These are phyloP conservation scores for Cyprinodon brontotheroides DNA, from an alignment of 2,113 vertebrate species.

Conservation along the genomic window DNA sequence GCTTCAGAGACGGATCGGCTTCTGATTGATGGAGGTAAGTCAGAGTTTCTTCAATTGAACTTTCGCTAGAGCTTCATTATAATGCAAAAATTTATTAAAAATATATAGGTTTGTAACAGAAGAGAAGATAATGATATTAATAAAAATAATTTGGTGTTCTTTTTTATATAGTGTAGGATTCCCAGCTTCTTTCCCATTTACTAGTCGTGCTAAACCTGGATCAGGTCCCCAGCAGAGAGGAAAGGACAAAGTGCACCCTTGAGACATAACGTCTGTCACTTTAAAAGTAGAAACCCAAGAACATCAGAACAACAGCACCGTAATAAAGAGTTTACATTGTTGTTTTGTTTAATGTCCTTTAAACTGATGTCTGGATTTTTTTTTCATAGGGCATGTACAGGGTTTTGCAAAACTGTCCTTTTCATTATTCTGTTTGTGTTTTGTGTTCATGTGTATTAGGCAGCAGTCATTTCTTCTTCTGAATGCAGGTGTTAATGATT, in stretches of 20 bases:
- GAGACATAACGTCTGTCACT: not conserved
- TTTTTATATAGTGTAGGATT: no score
- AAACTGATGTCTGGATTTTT: slow-evolving; percentile 18
- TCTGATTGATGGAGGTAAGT: no score
- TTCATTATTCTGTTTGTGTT: not conserved
- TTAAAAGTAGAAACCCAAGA: not conserved
- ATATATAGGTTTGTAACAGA: no score
- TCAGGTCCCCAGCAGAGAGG: not conserved
- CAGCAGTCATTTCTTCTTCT: not conserved
- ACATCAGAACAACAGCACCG: not conserved
- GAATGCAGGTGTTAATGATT: slow-evolving; percentile 4
- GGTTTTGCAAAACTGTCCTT: not conserved
- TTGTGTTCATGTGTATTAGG: slow-evolving; percentile 17
- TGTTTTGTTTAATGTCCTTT: not conserved
- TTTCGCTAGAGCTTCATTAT: no score
- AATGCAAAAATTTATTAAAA: no score
- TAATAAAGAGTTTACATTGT: not conserved
- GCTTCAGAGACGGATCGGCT: no score
- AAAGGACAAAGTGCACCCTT: not conserved
- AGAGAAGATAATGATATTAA: no score
- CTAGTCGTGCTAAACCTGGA: not conserved
- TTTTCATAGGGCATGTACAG: slow-evolving; percentile 11
- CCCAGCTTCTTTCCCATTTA: not conserved
- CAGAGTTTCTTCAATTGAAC: no score
- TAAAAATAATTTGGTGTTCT: no score